These are phyloP conservation scores for Mesoligia furuncula DNA, from an alignment of 2,888 invertebrate genomes.

Conservation along the genomic window DNA sequence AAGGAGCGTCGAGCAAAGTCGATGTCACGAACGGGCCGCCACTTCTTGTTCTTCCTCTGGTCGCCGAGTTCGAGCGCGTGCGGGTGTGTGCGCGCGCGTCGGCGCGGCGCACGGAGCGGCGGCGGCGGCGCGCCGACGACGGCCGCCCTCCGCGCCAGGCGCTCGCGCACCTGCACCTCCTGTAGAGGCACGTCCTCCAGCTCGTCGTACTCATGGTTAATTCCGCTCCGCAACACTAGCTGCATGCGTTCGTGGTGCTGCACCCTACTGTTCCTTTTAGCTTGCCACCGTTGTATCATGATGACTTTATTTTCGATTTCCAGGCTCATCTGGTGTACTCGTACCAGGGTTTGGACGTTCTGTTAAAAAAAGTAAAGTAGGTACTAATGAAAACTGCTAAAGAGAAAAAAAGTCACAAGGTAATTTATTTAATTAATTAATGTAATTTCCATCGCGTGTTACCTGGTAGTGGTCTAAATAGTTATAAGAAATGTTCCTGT, in stretches of 20 bases:
- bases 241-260: not conserved
- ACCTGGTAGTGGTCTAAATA: not conserved
- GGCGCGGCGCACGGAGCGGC: not conserved
- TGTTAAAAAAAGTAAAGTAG: not conserved
- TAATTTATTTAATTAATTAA: no score
- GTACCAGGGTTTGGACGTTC: accelerated
- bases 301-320: not conserved
- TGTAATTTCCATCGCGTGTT: not conserved
- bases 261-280: not conserved
- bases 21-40: not conserved
- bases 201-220: not conserved
- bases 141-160: not conserved
- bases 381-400: not conserved
- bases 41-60: not conserved
- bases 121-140: no score
- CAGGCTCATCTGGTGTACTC: not conserved
- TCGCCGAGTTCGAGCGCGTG: not conserved
- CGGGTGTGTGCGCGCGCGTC: not conserved
- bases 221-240: not conserved
- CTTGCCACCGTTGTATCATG: not conserved
- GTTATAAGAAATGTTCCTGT: not conserved
- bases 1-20: not conserved
- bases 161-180: not conserved
- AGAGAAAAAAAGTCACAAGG: no score
- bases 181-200: not conserved